Evolutionary conservation across 2,113 vertebrate species (phyloP).

Genomic region (Phoxinus phoxinus): DNA sequence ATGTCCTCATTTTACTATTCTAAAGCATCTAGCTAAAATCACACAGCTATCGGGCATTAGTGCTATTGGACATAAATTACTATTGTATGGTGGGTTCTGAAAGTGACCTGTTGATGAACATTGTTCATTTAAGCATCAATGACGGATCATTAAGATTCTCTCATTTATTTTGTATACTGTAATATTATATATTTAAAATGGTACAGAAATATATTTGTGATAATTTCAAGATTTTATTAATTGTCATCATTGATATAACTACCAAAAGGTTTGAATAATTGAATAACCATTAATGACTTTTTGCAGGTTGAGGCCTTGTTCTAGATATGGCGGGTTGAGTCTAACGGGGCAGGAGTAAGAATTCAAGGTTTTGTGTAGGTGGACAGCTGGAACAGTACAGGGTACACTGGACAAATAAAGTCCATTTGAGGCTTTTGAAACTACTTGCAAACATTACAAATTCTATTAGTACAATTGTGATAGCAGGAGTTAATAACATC

Average conservation of each 20-base stretch:
- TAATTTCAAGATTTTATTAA: neutral
- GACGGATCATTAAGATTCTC: neutral
- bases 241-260: neutral
- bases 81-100: neutral
- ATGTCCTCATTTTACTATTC: neutral
- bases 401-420: conserved; percentile 53
- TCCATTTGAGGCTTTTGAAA: conserved; percentile 29
- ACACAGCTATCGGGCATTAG: neutral
- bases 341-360: conserved; percentile 44
- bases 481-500: conserved; percentile 42
- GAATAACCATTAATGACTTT: conserved; percentile 37
- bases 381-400: conserved; percentile 48
- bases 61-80: neutral
- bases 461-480: conserved; percentile 19
- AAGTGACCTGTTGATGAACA: neutral
- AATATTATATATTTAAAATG: neutral
- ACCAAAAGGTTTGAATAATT: neutral
- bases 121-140: neutral
- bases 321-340: neutral
- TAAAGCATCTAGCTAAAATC: neutral
- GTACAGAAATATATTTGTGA: neutral
- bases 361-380: conserved; percentile 61
- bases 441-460: conserved; percentile 4
- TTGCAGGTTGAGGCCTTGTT: conserved; percentile 23
- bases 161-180: neutral